Base-by-base conservation (phyloP, 2,797 vertebrate species). In the Amniataba percoides region DNA sequence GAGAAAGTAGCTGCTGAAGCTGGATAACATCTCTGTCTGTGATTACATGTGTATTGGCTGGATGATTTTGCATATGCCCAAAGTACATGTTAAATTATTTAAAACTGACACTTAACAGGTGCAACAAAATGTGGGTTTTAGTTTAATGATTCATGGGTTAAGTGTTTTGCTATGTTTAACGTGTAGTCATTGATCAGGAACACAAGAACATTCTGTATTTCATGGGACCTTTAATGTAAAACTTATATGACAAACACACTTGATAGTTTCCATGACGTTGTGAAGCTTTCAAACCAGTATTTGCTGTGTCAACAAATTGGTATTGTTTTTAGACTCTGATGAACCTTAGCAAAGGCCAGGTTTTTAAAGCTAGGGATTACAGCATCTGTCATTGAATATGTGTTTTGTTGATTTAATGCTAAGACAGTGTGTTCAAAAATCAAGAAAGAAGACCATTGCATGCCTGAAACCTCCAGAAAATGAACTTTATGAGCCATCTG, bases 161-260 rank as follows among this genome's bases (percentile, higher is more conserved):
- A 1, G 21, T 60, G 1, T 40, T 25, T 66, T 46, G 43, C 4
- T 45, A 21, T 57, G 48, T 55, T 49, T 42, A 27, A 4, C 3
- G 31, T 64, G 2, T 19, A 58, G n/a, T 2, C 12, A 19, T 16
- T 60, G 23, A 52, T 78, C 7, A 2, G 1, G 23, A 11, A 23
- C 10, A 39, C 16, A 48, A 57, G 19, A 49, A 34, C 2, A 16
- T 52, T 62, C 4, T 21, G 12, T 40, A 66, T 80, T 78, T 85
- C 78, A 75, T 79, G 78, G 79, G 81, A 74, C 68, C 77, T 77
- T 83, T 84, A 61, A 62, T 56, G 1, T 51, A n/a, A 67, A 64
- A 46, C 18, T 14, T 53, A 23, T 42, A 34, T 36, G 27, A 42
- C 13, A 58, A 63, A 70, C 39, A 62, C 49, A 60, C 25, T 40